Conservation (phyloP, 2,797 vertebrate species). For the Acanthurus leucopareius region DNA sequence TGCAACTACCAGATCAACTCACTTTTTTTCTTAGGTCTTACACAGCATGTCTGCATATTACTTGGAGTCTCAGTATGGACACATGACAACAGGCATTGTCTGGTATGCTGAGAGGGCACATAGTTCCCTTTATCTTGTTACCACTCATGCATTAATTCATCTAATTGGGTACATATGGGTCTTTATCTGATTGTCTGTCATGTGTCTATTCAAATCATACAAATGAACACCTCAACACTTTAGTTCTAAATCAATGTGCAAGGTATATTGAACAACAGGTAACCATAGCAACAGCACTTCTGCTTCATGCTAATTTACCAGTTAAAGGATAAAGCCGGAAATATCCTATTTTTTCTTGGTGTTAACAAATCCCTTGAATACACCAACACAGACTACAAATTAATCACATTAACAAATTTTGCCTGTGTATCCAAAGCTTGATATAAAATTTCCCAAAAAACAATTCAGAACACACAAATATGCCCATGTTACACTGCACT, state of each 20-base stretch:
- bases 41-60: constrained; percentile 41
- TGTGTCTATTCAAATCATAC: constrained; percentile 3
- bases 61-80: constrained; percentile 24
- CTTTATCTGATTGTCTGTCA: background rate
- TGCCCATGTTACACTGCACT: background rate
- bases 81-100: constrained; percentile 62
- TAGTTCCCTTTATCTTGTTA: constrained; percentile 34
- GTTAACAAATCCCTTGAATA: background rate
- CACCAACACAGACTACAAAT: background rate
- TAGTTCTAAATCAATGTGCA: background rate
- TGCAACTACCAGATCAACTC: constrained; percentile 15
- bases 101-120: constrained; percentile 34
- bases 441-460: background rate
- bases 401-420: background rate
- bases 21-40: constrained; percentile 41
- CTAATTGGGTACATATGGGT: constrained; percentile 5
- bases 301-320: constrained; percentile 8
- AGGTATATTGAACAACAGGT: constrained; percentile 13
- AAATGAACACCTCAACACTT: background rate
- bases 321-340: background rate
- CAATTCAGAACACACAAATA: background rate
- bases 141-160: constrained; percentile 24
- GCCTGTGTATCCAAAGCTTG: background rate
- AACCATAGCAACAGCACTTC: constrained; percentile 19
- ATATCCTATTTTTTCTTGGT: background rate